Evolutionary conservation across 2,797 vertebrate species (phyloP), one percentile per base, ranked within the genome.

Genomic region (Oreochromis grahami): DNA sequence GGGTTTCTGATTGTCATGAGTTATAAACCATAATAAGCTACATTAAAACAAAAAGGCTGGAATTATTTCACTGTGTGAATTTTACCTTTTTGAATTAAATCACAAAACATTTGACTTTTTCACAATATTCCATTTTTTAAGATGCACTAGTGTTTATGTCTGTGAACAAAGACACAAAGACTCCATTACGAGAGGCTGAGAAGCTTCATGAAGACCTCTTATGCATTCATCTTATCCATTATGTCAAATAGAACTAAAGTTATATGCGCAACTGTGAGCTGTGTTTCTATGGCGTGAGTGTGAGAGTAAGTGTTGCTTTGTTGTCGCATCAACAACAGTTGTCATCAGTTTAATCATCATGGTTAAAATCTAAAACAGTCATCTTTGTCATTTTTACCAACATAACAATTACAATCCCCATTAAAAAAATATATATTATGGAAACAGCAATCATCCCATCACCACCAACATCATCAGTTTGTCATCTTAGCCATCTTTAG

Each of bases 261-360:
- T 15, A 70, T 26, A 45, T 15, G 13, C 43, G 45, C 6, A 0
- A 48, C 43, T 74, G 6, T 50, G 43, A 50, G 68, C 43, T 2
- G 43, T n/a, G 43, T 74, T 74, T 5, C 24, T 3, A 48, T 48
- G 43, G 24, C 5, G 68, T 48, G 43, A 72, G 41, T 29, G 10
- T 48, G 29, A 32, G 43, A 74, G 8, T 48, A 74, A 50, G 34
- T 74, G 17, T 63, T 50, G 9, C 2, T 17, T 24, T 32, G 36
- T 56, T 34, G n/a, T 24, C 24, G 72, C 34, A 87, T 48, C 5
- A 83, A 5, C 4, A 79, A 88, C 24, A 68, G 52, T 24, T 34
- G 19, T 82, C 88, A 87, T 87, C 72, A 83, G 52, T 91, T 90
- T 84, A 93, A 89, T 91, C 6, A 63, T 89, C 56, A 80, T 36